phyloP scores from a whole-genome alignment of 2,113 vertebrate genomes.

The Fulica atra region DNA sequence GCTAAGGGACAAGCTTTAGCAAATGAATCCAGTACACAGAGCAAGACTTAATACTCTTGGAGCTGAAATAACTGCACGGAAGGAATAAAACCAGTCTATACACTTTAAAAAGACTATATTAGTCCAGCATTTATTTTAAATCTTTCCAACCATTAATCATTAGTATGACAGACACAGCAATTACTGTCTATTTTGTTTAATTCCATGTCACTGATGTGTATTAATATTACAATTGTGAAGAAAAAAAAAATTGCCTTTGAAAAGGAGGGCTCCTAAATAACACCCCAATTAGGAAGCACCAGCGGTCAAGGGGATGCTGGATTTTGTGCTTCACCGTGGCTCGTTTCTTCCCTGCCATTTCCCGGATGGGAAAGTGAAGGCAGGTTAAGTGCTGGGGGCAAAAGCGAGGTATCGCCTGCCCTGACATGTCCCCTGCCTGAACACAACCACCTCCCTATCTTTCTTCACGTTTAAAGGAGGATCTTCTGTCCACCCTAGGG shows the following conservation, averaged over 20 bases:
- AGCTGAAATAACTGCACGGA: background rate
- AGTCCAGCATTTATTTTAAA: constrained; percentile 11
- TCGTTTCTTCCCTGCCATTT: background rate
- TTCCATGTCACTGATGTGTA: background rate
- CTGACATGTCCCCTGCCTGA: background rate
- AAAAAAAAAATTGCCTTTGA: background rate
- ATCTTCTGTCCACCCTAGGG: background rate
- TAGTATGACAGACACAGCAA: constrained; percentile 36
- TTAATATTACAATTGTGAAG: constrained; percentile 9
- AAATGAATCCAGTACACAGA: constrained; percentile 25
- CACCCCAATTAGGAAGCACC: background rate
- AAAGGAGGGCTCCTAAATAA: background rate
- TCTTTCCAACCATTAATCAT: constrained; percentile 34
- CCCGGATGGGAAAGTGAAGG: background rate
- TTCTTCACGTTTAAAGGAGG: background rate
- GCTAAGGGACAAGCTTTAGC: background rate
- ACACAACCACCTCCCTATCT: background rate
- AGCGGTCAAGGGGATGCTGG: background rate
- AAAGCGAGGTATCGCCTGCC: background rate
- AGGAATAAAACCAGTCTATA: background rate
- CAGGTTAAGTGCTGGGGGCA: background rate
- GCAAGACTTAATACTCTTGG: background rate
- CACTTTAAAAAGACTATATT: background rate
- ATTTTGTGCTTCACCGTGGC: background rate
- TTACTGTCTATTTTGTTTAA: constrained; percentile 52